phyloP scores from a whole-genome alignment of 2,797 vertebrate species.

The Sternotherus odoratus region DNA sequence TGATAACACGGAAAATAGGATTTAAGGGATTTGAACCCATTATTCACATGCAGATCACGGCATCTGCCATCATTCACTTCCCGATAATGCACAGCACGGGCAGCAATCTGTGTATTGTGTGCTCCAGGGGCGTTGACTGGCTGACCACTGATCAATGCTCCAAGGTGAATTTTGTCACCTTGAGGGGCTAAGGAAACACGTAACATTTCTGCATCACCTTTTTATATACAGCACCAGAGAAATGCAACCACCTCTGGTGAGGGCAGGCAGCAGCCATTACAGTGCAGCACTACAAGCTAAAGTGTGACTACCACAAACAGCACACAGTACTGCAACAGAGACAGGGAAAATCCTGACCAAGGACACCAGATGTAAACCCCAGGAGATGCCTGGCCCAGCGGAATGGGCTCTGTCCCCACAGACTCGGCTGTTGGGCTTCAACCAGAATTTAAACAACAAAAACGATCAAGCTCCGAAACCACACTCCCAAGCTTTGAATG shows the following conservation, averaged over 20 bases:
- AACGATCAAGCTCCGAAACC: neutral
- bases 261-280: neutral
- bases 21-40: neutral
- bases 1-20: neutral
- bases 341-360: neutral
- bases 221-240: neutral
- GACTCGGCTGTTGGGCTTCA: neutral
- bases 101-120: neutral
- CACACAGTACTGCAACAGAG: neutral
- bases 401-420: neutral
- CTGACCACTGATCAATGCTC: neutral
- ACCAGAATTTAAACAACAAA: neutral
- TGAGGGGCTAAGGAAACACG: neutral
- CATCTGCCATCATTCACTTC: too few relatives aligned
- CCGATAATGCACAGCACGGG: neutral
- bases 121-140: neutral
- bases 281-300: neutral
- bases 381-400: neutral
- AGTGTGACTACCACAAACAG: neutral
- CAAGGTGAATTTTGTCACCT: neutral
- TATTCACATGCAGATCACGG: neutral
- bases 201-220: neutral
- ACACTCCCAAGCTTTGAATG: neutral
- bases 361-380: neutral
- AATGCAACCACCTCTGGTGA: neutral